Evolutionary conservation across 2,113 vertebrate genomes (phyloP).

Genomic region (Nestor notabilis): DNA sequence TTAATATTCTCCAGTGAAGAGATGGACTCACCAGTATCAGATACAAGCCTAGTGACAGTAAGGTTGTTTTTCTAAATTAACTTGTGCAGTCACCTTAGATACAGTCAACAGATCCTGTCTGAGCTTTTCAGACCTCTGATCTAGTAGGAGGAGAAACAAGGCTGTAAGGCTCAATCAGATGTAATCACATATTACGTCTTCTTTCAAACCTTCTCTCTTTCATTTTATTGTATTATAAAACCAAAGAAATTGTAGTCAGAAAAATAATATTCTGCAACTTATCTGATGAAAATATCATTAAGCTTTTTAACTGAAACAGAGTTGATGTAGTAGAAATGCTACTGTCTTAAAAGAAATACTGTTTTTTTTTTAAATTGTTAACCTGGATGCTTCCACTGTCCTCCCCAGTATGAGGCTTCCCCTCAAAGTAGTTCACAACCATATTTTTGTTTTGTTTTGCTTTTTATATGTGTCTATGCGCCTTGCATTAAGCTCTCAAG

Average conservation of each 20-base stretch:
- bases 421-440: not conserved
- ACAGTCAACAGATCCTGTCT: not conserved
- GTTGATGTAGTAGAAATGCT: not conserved
- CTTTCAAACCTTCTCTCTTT: not conserved
- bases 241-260: not conserved
- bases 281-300: not conserved
- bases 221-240: not conserved
- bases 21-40: not conserved
- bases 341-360: not conserved
- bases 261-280: not conserved
- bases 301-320: not conserved
- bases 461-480: not conserved
- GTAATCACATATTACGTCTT: not conserved
- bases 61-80: conserved; percentile 28
- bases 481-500: not conserved
- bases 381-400: not conserved
- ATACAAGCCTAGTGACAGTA: conserved; percentile 2
- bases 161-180: conserved; percentile 1
- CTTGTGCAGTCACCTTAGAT: not conserved
- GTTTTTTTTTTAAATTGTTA: not conserved
- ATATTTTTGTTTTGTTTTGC: not conserved
- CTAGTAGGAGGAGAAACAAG: not conserved
- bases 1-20: conserved; percentile 25
- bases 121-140: conserved; percentile 9
- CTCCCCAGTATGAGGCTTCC: not conserved